Conservation (phyloP, 2,888 invertebrate species). For the Epistrophe grossulariae region DNA sequence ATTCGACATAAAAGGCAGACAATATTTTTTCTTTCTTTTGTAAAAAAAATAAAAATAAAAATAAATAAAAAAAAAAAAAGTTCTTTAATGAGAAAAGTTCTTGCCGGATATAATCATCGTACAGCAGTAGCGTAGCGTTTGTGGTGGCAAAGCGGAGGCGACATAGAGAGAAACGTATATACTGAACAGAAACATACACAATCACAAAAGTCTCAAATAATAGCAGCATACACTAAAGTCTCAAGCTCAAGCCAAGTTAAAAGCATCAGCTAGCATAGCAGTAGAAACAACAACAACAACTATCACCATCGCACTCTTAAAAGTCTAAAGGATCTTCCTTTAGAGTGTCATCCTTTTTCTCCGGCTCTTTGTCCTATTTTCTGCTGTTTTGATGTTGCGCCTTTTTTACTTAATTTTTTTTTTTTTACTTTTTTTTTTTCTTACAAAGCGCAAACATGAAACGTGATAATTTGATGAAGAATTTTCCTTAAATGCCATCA, state of each 20-base stretch:
- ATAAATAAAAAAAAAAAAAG: constrained; percentile 45
- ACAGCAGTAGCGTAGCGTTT: constrained; percentile 37
- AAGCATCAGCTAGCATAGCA: neutral
- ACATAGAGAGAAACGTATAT: constrained; percentile 33
- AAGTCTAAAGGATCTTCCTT: constrained; percentile 46
- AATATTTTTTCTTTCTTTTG: constrained; percentile 59
- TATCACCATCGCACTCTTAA: constrained; percentile 36
- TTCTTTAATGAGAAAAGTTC: constrained; percentile 74
- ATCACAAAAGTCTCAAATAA: constrained; percentile 30
- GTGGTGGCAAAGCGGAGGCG: constrained; percentile 35
- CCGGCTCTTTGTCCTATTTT: constrained; percentile 43
- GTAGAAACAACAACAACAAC: constrained; percentile 18
- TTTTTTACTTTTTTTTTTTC: constrained; percentile 1
- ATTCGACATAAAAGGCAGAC: constrained; percentile 58
- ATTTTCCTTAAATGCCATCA: constrained; percentile 69
- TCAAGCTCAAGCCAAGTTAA: constrained; percentile 17
- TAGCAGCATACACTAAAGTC: constrained; percentile 2
- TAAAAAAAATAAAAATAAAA: constrained; percentile 11
- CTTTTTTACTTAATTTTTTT: neutral
- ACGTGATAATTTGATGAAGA: constrained; percentile 72
- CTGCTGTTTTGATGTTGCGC: constrained; percentile 14
- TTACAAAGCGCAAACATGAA: constrained; percentile 64
- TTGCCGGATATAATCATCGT: constrained; percentile 70
- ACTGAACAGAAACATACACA: constrained; percentile 20
- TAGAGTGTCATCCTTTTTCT: constrained; percentile 46